A percentile compares a stretch with the other conserved stretches of the same genome.
Evolutionary conservation across 2,888 invertebrate species (phyloP).

Genomic region (Hedychridium roseum): DNA sequence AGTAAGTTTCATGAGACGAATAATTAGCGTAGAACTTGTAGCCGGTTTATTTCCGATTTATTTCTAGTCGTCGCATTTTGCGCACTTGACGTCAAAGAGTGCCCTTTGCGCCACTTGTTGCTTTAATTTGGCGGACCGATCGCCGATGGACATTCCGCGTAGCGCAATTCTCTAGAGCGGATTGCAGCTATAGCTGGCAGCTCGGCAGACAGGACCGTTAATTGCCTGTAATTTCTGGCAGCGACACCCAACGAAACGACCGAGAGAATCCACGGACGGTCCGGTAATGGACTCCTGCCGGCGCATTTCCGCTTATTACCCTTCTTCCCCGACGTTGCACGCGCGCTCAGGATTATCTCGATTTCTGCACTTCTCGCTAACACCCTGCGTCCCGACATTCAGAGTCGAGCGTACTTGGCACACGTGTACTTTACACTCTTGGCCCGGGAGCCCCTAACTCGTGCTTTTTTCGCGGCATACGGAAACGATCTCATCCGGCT

Average conservation of each 20-base stretch:
- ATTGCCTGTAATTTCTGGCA: conserved; percentile 25
- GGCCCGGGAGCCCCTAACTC: no score
- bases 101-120: conserved; percentile 32
- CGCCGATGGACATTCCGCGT: conserved; percentile 4
- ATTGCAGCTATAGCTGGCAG: not conserved
- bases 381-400: no score
- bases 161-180: no score
- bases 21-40: no score
- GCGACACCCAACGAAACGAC: conserved; percentile 18
- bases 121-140: conserved; percentile 23
- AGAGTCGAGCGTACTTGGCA: no score
- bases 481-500: no score
- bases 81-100: no score
- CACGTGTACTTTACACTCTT: no score
- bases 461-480: no score
- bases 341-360: conserved; percentile 30
- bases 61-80: no score
- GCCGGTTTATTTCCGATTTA: no score
- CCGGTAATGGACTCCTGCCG: conserved; percentile 37
- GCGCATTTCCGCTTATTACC: conserved; percentile 38
- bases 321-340: conserved; percentile 23
- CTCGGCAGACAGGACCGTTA: conserved; percentile 17
- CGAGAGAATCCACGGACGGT: conserved; percentile 17
- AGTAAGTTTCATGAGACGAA: no score
- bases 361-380: conserved; percentile 29